These are phyloP conservation scores for Chlamydotis undulata DNA, from an alignment of 2,113 vertebrate species.

Conservation along the genomic window DNA sequence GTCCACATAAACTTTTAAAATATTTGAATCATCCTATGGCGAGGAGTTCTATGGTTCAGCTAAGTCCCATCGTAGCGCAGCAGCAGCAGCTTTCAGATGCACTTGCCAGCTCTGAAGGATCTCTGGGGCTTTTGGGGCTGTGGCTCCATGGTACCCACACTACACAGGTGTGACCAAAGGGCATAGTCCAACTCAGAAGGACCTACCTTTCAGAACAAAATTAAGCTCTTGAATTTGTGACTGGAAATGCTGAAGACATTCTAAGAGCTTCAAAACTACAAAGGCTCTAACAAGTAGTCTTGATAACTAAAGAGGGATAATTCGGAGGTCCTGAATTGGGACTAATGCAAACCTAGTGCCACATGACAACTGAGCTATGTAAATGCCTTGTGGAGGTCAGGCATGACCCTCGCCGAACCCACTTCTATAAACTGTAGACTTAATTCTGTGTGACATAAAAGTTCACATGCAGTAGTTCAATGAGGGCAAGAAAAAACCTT, in stretches of 20 bases:
- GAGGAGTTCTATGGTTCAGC: not conserved
- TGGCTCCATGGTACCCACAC: fast-evolving
- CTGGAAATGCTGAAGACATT: not conserved
- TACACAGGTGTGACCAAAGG: not conserved
- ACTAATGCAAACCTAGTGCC: not conserved
- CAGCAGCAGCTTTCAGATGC: not conserved
- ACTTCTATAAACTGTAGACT: not conserved
- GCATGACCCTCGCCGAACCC: not conserved
- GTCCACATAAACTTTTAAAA: not conserved
- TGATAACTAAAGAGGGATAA: not conserved
- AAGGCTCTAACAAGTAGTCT: not conserved
- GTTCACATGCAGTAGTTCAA: not conserved
- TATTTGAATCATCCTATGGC: not conserved
- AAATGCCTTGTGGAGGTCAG: not conserved
- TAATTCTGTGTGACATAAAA: not conserved
- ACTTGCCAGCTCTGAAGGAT: not conserved
- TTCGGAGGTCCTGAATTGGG: not conserved
- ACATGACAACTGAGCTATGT: not conserved
- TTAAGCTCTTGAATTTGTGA: not conserved
- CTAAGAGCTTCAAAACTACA: not conserved
- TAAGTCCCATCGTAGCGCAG: not conserved
- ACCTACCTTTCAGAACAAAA: not conserved
- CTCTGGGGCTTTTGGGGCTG: not conserved
- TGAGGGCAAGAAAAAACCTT: not conserved
- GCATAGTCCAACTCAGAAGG: not conserved